Evolutionary conservation across 1,140 invertebrate species (phyloP).

Genomic region (Tetraneura akinire): DNA sequence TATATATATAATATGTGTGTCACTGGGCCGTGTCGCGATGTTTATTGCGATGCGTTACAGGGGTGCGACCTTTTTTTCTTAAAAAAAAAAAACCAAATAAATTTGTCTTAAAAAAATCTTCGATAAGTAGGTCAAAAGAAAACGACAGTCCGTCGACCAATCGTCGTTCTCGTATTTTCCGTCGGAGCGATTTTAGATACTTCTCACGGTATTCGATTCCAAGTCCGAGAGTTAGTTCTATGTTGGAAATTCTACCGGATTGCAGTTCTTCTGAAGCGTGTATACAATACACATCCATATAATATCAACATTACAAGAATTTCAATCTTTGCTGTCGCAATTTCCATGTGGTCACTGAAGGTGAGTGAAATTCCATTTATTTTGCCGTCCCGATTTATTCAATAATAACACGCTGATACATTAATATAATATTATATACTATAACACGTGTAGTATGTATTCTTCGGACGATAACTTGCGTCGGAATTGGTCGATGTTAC

Average conservation of each 20-base stretch:
- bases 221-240: neutral
- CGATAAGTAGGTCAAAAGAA: conserved; percentile 31
- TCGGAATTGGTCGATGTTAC: no score
- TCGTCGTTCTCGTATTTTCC: neutral
- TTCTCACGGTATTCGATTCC: no score
- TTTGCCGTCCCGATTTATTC: neutral
- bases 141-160: conserved; percentile 34
- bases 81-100: conserved; percentile 34
- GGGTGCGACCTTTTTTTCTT: neutral
- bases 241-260: neutral
- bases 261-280: no score
- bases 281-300: neutral
- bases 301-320: neutral
- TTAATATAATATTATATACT: neutral
- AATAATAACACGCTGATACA: neutral
- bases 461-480: no score
- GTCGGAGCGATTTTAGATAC: neutral
- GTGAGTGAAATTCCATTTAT: neutral
- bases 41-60: conserved; percentile 9
- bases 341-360: neutral
- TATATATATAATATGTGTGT: conserved; percentile 16
- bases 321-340: neutral
- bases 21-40: conserved; percentile 24
- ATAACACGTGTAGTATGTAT: no score
- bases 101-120: neutral